Evolutionary conservation across 2,888 invertebrate species (phyloP).

Genomic region (Agrotis ipsilon): DNA sequence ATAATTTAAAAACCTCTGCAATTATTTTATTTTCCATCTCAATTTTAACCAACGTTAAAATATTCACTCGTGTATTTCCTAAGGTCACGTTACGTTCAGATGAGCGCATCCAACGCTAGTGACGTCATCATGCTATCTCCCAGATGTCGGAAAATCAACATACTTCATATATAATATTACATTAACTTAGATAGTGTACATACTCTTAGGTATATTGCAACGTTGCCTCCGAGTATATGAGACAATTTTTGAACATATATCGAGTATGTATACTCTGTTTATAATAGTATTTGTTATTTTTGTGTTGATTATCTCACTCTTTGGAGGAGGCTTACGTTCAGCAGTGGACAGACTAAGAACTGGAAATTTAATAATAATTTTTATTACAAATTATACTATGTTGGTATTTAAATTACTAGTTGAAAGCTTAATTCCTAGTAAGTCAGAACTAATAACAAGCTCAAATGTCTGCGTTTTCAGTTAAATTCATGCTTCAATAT

Average conservation of each 20-base stretch:
- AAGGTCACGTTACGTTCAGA: slow-evolving; percentile 49
- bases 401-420: neutral
- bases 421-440: neutral
- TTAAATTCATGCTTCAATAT: slow-evolving; percentile 51
- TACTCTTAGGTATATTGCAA: slow-evolving; percentile 7
- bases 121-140: slow-evolving; percentile 50
- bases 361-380: no score
- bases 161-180: slow-evolving; percentile 26
- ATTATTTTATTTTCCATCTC: slow-evolving; percentile 10
- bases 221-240: neutral
- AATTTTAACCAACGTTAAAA: slow-evolving; percentile 14
- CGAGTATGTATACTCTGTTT: neutral
- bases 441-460: slow-evolving; percentile 38
- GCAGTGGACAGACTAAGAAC: no score
- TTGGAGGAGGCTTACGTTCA: no score
- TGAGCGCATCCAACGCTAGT: slow-evolving; percentile 47
- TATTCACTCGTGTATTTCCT: slow-evolving; percentile 39
- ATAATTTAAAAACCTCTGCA: no score
- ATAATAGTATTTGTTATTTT: neutral
- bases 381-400: no score
- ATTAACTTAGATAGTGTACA: slow-evolving; percentile 1
- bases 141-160: slow-evolving; percentile 53
- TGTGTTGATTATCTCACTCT: no score
- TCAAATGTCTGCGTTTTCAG: slow-evolving; percentile 30
- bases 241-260: neutral